Evolutionary conservation across 2,797 vertebrate species (phyloP).

Genomic region (Poeciliopsis paucimaculata): DNA sequence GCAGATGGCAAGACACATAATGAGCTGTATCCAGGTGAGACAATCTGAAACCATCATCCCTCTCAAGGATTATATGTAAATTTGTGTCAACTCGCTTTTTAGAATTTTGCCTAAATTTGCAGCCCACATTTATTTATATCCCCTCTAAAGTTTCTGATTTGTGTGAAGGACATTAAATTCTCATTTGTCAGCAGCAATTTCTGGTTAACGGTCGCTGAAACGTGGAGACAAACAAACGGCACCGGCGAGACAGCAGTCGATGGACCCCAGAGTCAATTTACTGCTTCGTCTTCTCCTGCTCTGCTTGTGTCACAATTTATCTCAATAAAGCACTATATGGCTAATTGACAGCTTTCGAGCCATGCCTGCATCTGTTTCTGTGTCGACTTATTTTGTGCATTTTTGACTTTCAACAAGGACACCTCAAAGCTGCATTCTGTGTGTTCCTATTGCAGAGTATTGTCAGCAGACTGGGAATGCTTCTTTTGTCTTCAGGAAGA

Average conservation of each 20-base stretch:
- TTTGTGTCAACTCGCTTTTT: background rate
- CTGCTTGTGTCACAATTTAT: slow-evolving; percentile 39
- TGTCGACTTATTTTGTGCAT: slow-evolving; percentile 12
- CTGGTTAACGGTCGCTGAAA: slow-evolving; percentile 2
- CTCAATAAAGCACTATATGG: slow-evolving; percentile 50
- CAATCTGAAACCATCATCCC: background rate
- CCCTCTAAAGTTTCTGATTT: slow-evolving; percentile 1
- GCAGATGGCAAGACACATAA: slow-evolving; percentile 40
- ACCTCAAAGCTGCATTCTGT: slow-evolving; percentile 33
- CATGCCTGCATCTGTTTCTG: slow-evolving; percentile 41
- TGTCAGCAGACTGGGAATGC: slow-evolving; percentile 23
- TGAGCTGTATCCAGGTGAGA: slow-evolving; percentile 20
- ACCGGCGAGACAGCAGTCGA: slow-evolving; percentile 25
- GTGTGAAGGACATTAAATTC: slow-evolving; percentile 5
- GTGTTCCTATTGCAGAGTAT: slow-evolving; percentile 32
- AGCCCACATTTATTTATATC: background rate
- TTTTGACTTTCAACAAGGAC: slow-evolving; percentile 42
- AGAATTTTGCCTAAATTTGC: background rate
- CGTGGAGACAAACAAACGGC: background rate
- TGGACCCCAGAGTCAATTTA: slow-evolving; percentile 30
- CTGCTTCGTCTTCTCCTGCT: slow-evolving; percentile 18
- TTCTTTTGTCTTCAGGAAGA: slow-evolving; percentile 26
- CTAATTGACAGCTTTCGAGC: slow-evolving; percentile 50
- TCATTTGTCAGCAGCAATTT: slow-evolving; percentile 29
- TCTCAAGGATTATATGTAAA: background rate